Evolutionary conservation across 2,113 vertebrate genomes (phyloP).

Genomic region (Lepisosteus oculatus): DNA sequence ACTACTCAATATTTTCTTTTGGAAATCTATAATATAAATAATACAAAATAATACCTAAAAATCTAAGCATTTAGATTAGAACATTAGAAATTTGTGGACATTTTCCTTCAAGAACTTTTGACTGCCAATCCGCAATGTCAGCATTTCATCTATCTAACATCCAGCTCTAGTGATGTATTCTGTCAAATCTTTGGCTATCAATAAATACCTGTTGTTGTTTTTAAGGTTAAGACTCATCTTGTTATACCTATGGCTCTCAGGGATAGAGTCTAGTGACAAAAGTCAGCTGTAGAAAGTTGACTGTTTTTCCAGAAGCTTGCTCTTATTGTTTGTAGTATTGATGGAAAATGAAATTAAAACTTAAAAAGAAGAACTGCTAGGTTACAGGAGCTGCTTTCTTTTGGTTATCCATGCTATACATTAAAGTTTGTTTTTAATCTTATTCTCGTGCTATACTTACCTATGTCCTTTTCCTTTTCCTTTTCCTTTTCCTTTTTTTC

Average conservation of each 20-base stretch:
- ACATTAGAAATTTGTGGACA: neutral
- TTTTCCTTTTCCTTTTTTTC: conserved; percentile 3
- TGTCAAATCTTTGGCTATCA: neutral
- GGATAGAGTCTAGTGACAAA: neutral
- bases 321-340: neutral
- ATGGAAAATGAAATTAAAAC: neutral
- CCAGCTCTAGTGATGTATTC: conserved; percentile 37
- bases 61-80: too few species aligned
- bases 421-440: neutral
- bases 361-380: neutral
- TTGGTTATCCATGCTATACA: neutral
- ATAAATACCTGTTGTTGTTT: conserved; percentile 14
- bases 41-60: too few species aligned
- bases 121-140: conserved; percentile 47
- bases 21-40: too few species aligned
- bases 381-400: neutral
- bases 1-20: too few species aligned
- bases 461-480: neutral
- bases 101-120: conserved; percentile 27
- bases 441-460: conserved; percentile 9
- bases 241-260: conserved; percentile 45
- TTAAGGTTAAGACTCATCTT: conserved; percentile 33
- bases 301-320: neutral
- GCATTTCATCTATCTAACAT: conserved; percentile 43
- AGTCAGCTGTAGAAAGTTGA: neutral